These are phyloP conservation scores for Ochotona curzoniae DNA, from an alignment of 2,113 vertebrate species.

Conservation along the genomic window DNA sequence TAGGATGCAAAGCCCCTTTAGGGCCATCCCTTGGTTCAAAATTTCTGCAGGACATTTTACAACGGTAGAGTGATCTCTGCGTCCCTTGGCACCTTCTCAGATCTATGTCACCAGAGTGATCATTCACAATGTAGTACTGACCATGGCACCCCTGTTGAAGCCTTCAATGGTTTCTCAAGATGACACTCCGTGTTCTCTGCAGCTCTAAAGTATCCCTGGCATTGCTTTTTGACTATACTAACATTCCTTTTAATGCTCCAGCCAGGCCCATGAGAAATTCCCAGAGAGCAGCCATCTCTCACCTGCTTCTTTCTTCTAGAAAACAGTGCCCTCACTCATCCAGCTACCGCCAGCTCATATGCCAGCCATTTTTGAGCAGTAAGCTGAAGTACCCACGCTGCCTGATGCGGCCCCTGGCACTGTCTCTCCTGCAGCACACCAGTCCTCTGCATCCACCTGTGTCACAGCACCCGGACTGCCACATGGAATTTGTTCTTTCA, in stretches of 20 bases:
- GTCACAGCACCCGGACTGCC: rapidly evolving
- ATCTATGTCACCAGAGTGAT: neutral
- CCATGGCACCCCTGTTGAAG: neutral
- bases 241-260: neutral
- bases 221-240: neutral
- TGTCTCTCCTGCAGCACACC: neutral
- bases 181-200: neutral
- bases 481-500: rapidly evolving
- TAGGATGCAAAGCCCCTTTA: neutral
- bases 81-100: neutral
- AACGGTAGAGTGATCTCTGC: neutral
- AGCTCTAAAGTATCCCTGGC: neutral
- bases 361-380: neutral
- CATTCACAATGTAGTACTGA: neutral
- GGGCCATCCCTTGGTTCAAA: neutral
- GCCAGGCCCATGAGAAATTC: neutral
- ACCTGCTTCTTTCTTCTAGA: neutral
- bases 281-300: neutral
- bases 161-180: neutral
- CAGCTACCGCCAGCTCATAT: too few species aligned
- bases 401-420: neutral
- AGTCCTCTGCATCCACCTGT: neutral
- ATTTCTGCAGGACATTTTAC: neutral
- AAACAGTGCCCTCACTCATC: neutral
- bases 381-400: neutral